Evolutionary conservation across 2,888 invertebrate genomes (phyloP), one percentile per base, ranked within the genome.

Genomic region (Pachliopta kotzebuea): DNA sequence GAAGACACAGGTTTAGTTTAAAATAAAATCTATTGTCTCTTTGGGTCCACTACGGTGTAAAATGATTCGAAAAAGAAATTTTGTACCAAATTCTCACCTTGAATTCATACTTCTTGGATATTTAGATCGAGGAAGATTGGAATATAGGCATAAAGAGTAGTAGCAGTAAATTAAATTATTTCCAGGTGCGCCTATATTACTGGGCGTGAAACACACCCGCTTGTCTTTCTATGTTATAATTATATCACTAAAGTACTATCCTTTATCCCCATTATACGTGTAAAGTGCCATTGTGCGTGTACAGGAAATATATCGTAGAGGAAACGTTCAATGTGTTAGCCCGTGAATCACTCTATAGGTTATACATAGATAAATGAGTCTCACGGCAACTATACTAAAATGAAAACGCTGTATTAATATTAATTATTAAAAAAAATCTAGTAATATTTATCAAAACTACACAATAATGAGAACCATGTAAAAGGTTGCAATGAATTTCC

Each of bases 261-360:
- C 65, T 65, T 68, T 71, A 72, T 72, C 71, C 66, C 67, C 65
- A 60, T 70, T 69, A 74, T 77, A 76, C 75, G 72, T 78, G 76
- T 72, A 74, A 75, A 77, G 71, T 73, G 73, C 71, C 68, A 69
- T 70, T 75, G 79, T 70, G 77, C 77, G 78, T 80, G 79, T 66
- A 50, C 56, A 70, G 72, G 71, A 73, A 74, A 74, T 76, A 75
- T 77, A 72, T 72, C 74, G 74, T 76, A 68, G 69, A 69, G 71
- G 29, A 52, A 69, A 76, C 11, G 45, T 45, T 45, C 37, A 21
- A n/a, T 14, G 20, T 23, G 50, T 2, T 21, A 18, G 50, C 9
- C 21, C 50, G 50, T 52, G 21, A 52, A 20, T 52, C 14, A 3
- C 23, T 52, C 50, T 21, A 21, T n/a, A n/a, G n/a, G n/a, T n/a